A percentile compares a stretch with the other conserved stretches of the same genome.
Evolutionary conservation across 2,888 invertebrate species (phyloP).

Genomic region (Stegana nigrithorax): DNA sequence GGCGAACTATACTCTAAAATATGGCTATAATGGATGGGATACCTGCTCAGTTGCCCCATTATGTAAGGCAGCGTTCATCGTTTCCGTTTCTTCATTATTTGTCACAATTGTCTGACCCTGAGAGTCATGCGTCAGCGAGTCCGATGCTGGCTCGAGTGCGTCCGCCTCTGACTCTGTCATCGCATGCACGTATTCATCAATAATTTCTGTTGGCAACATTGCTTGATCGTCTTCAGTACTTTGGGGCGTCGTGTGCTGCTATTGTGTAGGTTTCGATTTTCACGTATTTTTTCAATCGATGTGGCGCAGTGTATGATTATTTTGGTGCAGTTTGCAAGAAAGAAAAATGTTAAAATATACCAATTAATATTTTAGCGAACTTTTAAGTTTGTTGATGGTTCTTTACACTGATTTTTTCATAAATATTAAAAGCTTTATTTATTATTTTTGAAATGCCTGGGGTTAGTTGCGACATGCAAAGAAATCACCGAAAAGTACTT

Average conservation of each 20-base stretch:
- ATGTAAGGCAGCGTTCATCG: too few relatives aligned
- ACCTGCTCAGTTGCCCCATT: too few relatives aligned
- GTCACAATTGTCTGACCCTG: slow-evolving; percentile 24
- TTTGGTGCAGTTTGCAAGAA: not conserved
- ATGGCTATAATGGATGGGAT: too few relatives aligned
- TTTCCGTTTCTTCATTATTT: slow-evolving; percentile 59
- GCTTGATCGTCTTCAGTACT: not conserved
- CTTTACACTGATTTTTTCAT: too few relatives aligned
- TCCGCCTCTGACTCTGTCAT: not conserved
- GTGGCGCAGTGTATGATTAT: not conserved
- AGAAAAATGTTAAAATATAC: slow-evolving; percentile 11
- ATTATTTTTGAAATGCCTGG: too few relatives aligned
- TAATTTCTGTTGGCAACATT: slow-evolving; percentile 11
- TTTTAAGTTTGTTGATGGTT: too few relatives aligned
- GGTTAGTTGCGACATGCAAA: not conserved
- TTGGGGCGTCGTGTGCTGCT: not conserved
- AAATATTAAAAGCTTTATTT: too few relatives aligned
- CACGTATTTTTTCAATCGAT: not conserved
- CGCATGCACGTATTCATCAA: slow-evolving; percentile 1
- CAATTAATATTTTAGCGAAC: slow-evolving; percentile 16
- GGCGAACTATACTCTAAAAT: too few relatives aligned
- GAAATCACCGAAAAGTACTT: not conserved
- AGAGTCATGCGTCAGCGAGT: slow-evolving; percentile 4
- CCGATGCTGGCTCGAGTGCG: slow-evolving; percentile 15
- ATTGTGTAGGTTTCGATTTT: not conserved